A percentile compares a stretch with the other conserved stretches of the same genome.
phyloP scores from a whole-genome alignment of 1,140 invertebrate species.

The Sitobion miscanthi region DNA sequence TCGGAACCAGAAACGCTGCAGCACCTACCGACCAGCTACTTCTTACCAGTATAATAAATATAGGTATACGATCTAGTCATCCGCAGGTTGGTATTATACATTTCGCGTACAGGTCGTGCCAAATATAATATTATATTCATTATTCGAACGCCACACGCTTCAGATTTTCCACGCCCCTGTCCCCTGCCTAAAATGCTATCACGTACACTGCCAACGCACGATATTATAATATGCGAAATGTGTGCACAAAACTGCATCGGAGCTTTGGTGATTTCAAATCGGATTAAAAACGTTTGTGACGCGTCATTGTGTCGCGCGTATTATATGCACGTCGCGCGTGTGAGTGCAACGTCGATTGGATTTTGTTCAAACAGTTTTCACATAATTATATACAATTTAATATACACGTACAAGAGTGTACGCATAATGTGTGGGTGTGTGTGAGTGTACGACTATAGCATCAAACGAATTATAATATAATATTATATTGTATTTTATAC shows the following conservation, averaged over 20 bases:
- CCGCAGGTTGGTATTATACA: no score
- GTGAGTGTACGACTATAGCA: neutral
- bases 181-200: neutral
- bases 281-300: conserved; percentile 11
- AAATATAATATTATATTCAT: no score
- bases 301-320: neutral
- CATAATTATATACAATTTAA: neutral
- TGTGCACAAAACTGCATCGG: neutral
- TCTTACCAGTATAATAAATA: no score
- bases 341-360: neutral
- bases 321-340: neutral
- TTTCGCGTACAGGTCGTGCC: no score
- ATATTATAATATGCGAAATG: neutral
- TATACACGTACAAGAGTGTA: neutral
- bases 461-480: conserved; percentile 1
- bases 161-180: neutral
- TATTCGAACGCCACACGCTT: no score
- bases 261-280: neutral
- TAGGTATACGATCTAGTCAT: neutral
- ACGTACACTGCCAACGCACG: neutral
- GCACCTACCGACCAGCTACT: no score
- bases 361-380: conserved; percentile 15
- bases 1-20: neutral
- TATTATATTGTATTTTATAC: neutral
- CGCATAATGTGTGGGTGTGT: no score